phyloP scores from a whole-genome alignment of 1,140 invertebrate genomes.

The Trichonephila clavipes region DNA sequence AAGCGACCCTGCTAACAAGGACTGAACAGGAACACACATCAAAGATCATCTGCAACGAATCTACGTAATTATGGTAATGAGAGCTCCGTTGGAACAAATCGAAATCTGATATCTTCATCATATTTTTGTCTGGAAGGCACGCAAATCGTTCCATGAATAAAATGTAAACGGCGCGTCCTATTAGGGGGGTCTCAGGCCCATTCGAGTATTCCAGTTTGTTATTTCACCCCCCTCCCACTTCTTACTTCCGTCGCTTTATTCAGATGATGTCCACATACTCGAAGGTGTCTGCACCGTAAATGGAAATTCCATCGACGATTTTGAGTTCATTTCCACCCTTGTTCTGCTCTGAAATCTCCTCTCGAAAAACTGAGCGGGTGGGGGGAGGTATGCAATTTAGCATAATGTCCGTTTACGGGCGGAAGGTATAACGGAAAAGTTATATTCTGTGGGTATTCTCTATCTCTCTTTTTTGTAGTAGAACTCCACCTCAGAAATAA shows the following conservation, averaged over 20 bases:
- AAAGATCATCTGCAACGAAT: background rate
- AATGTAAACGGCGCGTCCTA: slow-evolving; percentile 31
- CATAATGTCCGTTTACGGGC: background rate
- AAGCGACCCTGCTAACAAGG: slow-evolving; percentile 44
- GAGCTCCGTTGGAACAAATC: slow-evolving; percentile 57
- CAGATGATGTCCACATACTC: slow-evolving; percentile 16
- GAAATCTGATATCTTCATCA: slow-evolving; percentile 71
- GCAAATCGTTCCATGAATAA: slow-evolving; percentile 37
- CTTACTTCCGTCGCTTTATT: background rate
- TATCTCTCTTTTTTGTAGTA: no score
- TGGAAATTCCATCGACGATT: slow-evolving; percentile 65
- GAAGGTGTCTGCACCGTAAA: slow-evolving; percentile 33
- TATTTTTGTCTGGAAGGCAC: slow-evolving; percentile 48
- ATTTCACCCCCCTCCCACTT: background rate
- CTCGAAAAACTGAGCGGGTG: background rate
- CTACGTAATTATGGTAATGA: slow-evolving; percentile 74
- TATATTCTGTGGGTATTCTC: background rate
- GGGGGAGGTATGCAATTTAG: background rate
- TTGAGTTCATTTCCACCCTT: background rate
- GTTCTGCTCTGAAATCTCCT: background rate
- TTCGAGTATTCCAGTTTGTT: background rate
- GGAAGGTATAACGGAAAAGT: background rate
- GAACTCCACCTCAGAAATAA: no score
- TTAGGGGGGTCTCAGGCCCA: slow-evolving; percentile 10
- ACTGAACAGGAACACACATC: background rate